Conservation (phyloP, 2,888 invertebrate species). For the Calliopum simillimum region DNA sequence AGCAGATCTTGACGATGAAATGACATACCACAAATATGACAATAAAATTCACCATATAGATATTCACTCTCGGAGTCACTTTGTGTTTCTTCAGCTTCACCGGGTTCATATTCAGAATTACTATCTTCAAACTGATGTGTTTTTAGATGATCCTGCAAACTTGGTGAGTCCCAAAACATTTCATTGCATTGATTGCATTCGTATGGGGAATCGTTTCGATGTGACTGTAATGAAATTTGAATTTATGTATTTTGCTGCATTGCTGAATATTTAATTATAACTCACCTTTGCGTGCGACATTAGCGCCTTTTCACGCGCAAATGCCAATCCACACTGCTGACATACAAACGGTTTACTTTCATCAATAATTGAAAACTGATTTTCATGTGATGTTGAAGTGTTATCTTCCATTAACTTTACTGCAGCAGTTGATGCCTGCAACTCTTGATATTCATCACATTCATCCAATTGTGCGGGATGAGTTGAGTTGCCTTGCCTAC, state of each 20-base stretch:
- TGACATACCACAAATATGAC: conserved; percentile 82
- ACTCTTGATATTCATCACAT: conserved; percentile 45
- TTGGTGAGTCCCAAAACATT: conserved; percentile 79
- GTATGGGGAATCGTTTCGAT: conserved; percentile 83
- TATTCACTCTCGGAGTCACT: conserved; percentile 70
- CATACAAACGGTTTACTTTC: conserved; percentile 85
- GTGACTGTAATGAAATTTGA: conserved; percentile 68
- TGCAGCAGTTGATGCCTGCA: conserved; percentile 42
- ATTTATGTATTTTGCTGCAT: no score
- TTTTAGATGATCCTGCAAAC: conserved; percentile 73
- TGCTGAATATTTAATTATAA: no score
- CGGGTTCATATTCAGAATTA: conserved; percentile 67
- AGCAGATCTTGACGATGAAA: conserved; percentile 83
- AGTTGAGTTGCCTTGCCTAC: neutral
- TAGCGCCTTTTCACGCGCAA: conserved; percentile 85
- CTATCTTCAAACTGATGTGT: conserved; percentile 71
- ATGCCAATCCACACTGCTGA: conserved; percentile 79
- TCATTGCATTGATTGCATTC: conserved; percentile 85
- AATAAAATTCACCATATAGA: conserved; percentile 73
- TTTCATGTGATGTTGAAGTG: conserved; percentile 25
- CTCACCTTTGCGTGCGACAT: conserved; percentile 77
- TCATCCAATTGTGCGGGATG: conserved; percentile 32
- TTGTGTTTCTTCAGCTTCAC: conserved; percentile 58
- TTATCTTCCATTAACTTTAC: conserved; percentile 41
- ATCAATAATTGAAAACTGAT: conserved; percentile 73